These are phyloP conservation scores for Arge pagana DNA, from an alignment of 2,888 invertebrate genomes.

Conservation along the genomic window DNA sequence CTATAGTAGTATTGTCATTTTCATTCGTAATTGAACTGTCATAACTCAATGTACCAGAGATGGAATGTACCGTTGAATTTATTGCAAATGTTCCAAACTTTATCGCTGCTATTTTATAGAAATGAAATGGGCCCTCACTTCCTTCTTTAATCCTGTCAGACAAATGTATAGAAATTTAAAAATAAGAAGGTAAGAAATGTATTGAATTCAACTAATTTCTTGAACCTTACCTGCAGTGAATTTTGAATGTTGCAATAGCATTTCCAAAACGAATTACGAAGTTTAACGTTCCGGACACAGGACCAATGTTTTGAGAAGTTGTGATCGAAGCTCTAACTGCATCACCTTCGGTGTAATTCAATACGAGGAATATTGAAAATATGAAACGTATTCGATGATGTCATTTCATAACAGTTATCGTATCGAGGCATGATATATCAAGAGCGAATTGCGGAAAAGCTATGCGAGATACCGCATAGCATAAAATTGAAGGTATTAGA, in stretches of 20 bases:
- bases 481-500: too few species aligned
- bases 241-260: constrained; percentile 55
- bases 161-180: constrained; percentile 13
- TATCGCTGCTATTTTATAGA: constrained; percentile 46
- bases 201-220: background rate
- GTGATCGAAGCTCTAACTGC: constrained; percentile 60
- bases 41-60: constrained; percentile 43
- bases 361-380: background rate
- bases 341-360: constrained; percentile 54
- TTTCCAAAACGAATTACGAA: constrained; percentile 56
- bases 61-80: constrained; percentile 23
- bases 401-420: too few species aligned
- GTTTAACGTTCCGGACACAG: constrained; percentile 58
- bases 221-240: constrained; percentile 60
- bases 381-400: too few species aligned
- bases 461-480: background rate
- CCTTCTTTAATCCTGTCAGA: constrained; percentile 33
- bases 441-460: too few species aligned
- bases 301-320: constrained; percentile 58
- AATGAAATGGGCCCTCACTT: constrained; percentile 35
- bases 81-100: constrained; percentile 36
- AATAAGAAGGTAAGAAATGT: background rate
- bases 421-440: too few species aligned
- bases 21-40: constrained; percentile 29
- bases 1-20: constrained; percentile 33